These are phyloP conservation scores for Chrosomus eos DNA, from an alignment of 2,797 vertebrate genomes.

Conservation along the genomic window DNA sequence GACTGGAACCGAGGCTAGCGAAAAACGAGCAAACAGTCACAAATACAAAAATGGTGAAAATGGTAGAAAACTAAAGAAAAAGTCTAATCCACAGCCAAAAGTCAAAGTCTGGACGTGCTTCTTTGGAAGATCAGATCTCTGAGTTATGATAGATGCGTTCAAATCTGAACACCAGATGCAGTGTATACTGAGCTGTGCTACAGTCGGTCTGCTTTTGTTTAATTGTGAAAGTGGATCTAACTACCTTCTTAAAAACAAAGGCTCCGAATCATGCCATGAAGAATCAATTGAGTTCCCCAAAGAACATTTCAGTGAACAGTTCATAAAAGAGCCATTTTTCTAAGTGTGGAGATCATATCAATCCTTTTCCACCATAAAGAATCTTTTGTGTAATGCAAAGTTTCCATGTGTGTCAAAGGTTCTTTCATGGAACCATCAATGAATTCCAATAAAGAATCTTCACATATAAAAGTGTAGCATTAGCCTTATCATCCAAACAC, in stretches of 20 bases:
- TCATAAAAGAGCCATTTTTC: not conserved
- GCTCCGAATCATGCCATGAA: not conserved
- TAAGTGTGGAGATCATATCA: not conserved
- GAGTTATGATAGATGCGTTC: not conserved
- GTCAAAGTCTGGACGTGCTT: not conserved
- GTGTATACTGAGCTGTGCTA: not conserved
- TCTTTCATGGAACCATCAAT: not conserved
- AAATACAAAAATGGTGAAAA: not conserved
- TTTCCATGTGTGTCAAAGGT: not conserved
- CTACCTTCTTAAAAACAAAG: not conserved
- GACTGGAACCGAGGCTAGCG: not conserved
- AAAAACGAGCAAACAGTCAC: not conserved
- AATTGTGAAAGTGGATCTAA: not conserved
- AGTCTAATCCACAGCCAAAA: not conserved
- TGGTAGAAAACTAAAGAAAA: not conserved
- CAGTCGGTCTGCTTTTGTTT: not conserved
- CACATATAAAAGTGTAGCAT: not conserved
- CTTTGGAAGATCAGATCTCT: not conserved
- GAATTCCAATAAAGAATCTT: not conserved
- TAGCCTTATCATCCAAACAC: not conserved
- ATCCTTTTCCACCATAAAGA: not conserved
- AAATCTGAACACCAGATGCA: constrained; percentile 3
- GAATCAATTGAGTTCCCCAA: not conserved
- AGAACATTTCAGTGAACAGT: not conserved
- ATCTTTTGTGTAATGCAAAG: not conserved